A percentile compares a stretch with the other conserved stretches of the same genome.
These are phyloP conservation scores for Leptobrachium leishanense DNA, from an alignment of 2,113 vertebrate genomes.

Conservation along the genomic window DNA sequence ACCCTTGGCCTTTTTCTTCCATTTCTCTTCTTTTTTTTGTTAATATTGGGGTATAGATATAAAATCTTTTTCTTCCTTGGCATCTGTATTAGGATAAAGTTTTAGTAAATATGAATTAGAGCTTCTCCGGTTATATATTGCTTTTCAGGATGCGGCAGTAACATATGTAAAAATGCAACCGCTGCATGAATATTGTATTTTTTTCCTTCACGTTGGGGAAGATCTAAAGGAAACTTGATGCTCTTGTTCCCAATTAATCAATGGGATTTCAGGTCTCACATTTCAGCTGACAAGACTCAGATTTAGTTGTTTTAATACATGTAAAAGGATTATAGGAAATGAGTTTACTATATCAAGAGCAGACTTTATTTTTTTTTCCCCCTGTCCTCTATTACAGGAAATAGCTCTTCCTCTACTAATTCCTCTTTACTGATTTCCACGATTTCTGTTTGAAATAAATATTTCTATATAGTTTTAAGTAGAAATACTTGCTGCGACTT, in stretches of 20 bases:
- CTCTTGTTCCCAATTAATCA: slow-evolving; percentile 21
- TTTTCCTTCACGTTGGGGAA: slow-evolving; percentile 17
- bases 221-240: not conserved
- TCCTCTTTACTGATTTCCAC: too few species aligned
- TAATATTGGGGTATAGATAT: not conserved
- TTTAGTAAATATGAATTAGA: slow-evolving; percentile 8
- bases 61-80: not conserved
- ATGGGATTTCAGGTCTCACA: slow-evolving; percentile 8
- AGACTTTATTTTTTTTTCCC: not conserved
- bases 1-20: not conserved
- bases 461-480: too few species aligned
- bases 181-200: slow-evolving; percentile 31
- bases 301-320: slow-evolving; percentile 45
- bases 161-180: slow-evolving; percentile 2
- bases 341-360: slow-evolving; percentile 46
- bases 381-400: too few species aligned
- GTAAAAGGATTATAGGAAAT: slow-evolving; percentile 43
- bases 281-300: slow-evolving; percentile 25
- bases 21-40: not conserved
- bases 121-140: not conserved
- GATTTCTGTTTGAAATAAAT: too few species aligned
- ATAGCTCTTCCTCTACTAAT: too few species aligned
- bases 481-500: too few species aligned
- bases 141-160: not conserved
- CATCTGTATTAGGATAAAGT: not conserved